Base-by-base conservation (phyloP, 2,797 vertebrate genomes). In the Phaenicophaeus curvirostris region DNA sequence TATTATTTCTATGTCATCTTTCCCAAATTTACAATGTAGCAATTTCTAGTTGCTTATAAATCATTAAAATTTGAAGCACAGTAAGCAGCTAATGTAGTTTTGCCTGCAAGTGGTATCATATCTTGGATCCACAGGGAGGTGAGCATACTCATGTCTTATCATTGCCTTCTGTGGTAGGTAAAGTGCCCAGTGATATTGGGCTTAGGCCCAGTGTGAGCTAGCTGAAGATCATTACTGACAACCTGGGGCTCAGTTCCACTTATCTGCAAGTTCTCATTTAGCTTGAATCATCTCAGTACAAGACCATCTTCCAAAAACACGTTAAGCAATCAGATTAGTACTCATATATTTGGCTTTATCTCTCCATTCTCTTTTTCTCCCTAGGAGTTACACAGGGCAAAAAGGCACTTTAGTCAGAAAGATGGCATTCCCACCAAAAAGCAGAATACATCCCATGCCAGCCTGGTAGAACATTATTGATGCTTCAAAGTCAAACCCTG, bases 191-290 rank as follows among this genome's bases (percentile, higher is more conserved):
- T 72, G 81, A 61, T 94, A 6, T 44, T 75, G 75, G 87, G 92
- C 81, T 92, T 71, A 68, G 75, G 65, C 93, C 89, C 90, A 95
- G 87, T 89, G 82, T 92, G 94, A 95, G 62, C 94, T 92, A 80
- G 87, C 24, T 93, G 94, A 95, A 95, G 94, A 95, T 93, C 89
- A 95, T 96, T 95, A 95, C 75, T 83, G 90, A 94, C 87, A 95
- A 93, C 93, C 92, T 86, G 79, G 72, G 93, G 93, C 95, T 95
- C 69, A 72, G 42, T 87, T 95, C 89, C 92, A 93, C 55, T 95
- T 95, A 93, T 95, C 92, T 94, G 87, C 79, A 86, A 95, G 55
- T 93, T 87, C 87, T 95, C 91, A 91, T 93, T 95, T 95, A 96
- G 69, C 55, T 81, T 59, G 58, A 87, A 91, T 86, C 82, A 76